Evolutionary conservation across 2,888 invertebrate species (phyloP).

Genomic region (Leptinotarsa haldemani): DNA sequence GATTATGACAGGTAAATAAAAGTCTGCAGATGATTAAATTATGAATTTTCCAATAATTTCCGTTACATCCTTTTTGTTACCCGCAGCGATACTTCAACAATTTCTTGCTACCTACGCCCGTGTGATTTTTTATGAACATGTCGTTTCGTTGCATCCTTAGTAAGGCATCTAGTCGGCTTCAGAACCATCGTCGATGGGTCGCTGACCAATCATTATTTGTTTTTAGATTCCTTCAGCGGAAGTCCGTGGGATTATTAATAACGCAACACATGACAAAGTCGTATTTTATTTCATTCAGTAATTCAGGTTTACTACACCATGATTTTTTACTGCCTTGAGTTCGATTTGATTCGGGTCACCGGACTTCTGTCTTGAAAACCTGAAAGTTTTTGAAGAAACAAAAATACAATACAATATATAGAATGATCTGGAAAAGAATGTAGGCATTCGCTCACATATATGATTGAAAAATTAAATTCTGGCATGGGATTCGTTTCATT

Average conservation of each 20-base stretch:
- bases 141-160: conserved; percentile 43
- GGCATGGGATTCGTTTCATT: too few species aligned
- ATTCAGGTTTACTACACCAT: conserved; percentile 36
- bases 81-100: not conserved
- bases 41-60: too few species aligned
- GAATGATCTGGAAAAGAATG: too few species aligned
- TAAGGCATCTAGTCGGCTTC: conserved; percentile 25
- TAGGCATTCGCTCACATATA: too few species aligned
- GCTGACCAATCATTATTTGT: conserved; percentile 51
- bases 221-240: conserved; percentile 47
- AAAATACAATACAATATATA: too few species aligned
- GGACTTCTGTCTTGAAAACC: too few species aligned
- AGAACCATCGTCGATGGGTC: conserved; percentile 43
- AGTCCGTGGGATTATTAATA: conserved; percentile 50
- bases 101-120: conserved; percentile 1
- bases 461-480: too few species aligned
- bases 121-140: conserved; percentile 44
- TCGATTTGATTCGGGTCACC: conserved; percentile 11
- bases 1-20: too few species aligned
- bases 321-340: conserved; percentile 25
- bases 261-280: conserved; percentile 36
- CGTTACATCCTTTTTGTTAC: too few species aligned
- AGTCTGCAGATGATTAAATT: too few species aligned
- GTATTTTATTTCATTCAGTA: conserved; percentile 42
- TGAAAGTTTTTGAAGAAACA: too few species aligned